phyloP scores from a whole-genome alignment of 2,113 vertebrate genomes.

The Apodemus speciosus region DNA sequence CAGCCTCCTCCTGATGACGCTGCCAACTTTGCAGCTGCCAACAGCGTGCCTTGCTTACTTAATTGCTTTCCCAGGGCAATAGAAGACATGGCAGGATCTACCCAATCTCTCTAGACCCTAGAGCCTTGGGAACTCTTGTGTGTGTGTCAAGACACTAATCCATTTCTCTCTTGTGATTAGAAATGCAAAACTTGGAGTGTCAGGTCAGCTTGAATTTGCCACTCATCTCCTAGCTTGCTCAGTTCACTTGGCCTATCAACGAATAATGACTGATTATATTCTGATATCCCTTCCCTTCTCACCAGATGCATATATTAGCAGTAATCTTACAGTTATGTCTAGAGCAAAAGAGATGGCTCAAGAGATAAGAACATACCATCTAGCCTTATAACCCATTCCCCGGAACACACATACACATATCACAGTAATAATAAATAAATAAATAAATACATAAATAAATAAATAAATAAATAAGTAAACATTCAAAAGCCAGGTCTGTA shows the following conservation, averaged over 20 bases:
- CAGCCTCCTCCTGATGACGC: slow-evolving; percentile 43
- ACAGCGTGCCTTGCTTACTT: slow-evolving; percentile 35
- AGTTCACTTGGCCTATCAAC: background rate
- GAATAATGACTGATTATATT: background rate
- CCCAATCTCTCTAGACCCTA: background rate
- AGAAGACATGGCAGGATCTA: background rate
- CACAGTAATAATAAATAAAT: background rate
- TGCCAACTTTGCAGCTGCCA: slow-evolving; percentile 58
- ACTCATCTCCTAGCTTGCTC: background rate
- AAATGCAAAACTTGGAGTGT: background rate
- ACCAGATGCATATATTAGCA: background rate
- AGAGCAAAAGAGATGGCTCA: background rate
- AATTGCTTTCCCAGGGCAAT: slow-evolving; percentile 43
- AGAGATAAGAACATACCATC: background rate
- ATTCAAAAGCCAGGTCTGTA: background rate
- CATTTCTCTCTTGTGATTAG: background rate
- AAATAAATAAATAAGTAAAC: background rate
- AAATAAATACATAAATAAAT: background rate
- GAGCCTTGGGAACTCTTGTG: background rate
- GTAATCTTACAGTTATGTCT: background rate
- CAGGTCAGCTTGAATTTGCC: background rate
- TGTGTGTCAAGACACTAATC: background rate
- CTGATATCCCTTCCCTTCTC: background rate
- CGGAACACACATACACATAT: background rate
- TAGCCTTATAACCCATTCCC: background rate